These are phyloP conservation scores for Tetragonisca angustula DNA, from an alignment of 2,888 invertebrate species.

Conservation along the genomic window DNA sequence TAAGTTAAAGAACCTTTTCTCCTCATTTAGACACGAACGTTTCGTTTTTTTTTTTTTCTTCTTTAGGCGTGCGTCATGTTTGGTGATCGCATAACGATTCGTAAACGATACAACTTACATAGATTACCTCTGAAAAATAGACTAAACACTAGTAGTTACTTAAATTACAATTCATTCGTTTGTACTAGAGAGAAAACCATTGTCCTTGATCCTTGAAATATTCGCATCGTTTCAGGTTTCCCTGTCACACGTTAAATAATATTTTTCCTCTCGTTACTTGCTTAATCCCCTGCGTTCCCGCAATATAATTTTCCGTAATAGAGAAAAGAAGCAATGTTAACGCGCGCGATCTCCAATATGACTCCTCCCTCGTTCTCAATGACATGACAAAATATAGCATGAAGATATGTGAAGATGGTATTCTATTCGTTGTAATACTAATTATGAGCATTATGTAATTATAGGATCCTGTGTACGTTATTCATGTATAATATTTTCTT, in stretches of 20 bases:
- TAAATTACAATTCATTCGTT: constrained; percentile 62
- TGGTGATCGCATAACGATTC: constrained; percentile 15
- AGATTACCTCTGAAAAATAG: constrained; percentile 47
- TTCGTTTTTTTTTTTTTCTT: neutral
- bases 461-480: constrained; percentile 77
- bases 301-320: constrained; percentile 38
- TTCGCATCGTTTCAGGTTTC: neutral
- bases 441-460: constrained; percentile 81
- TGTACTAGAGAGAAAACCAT: constrained; percentile 58
- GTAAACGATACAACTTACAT: constrained; percentile 51
- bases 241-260: neutral
- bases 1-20: constrained; percentile 23
- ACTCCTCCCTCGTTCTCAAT: constrained; percentile 3
- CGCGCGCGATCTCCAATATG: constrained; percentile 42
- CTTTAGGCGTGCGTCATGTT: constrained; percentile 21
- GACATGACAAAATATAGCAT: constrained; percentile 67
- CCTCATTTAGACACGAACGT: neutral
- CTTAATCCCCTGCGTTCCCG: constrained; percentile 58
- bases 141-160: constrained; percentile 44
- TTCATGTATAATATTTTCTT: constrained; percentile 70
- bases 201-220: constrained; percentile 18
- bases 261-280: constrained; percentile 12
- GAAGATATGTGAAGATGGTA: constrained; percentile 75
- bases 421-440: constrained; percentile 82
- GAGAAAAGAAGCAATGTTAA: constrained; percentile 55